These are phyloP conservation scores for Hipposideros larvatus DNA, from an alignment of 2,797 vertebrate species.

Conservation along the genomic window DNA sequence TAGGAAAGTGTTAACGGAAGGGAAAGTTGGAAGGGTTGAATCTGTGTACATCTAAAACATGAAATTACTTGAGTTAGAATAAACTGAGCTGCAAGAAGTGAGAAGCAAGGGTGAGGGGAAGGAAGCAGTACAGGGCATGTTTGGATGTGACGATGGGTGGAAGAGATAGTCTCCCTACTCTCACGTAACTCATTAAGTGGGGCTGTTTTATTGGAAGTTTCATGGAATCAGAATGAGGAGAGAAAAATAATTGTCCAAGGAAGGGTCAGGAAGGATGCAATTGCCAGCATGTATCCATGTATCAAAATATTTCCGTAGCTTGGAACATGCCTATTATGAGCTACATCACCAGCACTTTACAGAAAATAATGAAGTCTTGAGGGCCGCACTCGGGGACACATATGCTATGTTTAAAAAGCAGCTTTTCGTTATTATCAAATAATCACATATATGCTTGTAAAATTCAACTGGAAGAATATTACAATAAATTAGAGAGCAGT, in stretches of 20 bases:
- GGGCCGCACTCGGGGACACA: background rate
- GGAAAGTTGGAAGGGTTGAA: background rate
- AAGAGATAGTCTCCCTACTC: background rate
- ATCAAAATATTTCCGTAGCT: background rate
- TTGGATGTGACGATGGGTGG: background rate
- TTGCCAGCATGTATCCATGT: background rate
- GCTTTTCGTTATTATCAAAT: background rate
- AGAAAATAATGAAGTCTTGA: constrained; percentile 12
- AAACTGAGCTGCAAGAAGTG: background rate
- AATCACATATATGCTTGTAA: background rate
- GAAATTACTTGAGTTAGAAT: background rate
- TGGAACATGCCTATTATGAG: background rate
- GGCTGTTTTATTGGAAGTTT: background rate
- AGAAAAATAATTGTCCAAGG: background rate
- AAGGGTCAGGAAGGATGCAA: background rate
- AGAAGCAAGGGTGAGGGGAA: background rate
- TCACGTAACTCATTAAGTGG: background rate
- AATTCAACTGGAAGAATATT: background rate
- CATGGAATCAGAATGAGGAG: background rate
- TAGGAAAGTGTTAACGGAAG: background rate
- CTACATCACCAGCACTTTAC: background rate
- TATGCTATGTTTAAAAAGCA: background rate
- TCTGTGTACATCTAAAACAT: background rate
- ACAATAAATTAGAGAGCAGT: background rate
- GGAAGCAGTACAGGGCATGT: too few relatives aligned